Base-by-base conservation (phyloP, 2,888 invertebrate species). In the Tenthredo scrophulariae region DNA sequence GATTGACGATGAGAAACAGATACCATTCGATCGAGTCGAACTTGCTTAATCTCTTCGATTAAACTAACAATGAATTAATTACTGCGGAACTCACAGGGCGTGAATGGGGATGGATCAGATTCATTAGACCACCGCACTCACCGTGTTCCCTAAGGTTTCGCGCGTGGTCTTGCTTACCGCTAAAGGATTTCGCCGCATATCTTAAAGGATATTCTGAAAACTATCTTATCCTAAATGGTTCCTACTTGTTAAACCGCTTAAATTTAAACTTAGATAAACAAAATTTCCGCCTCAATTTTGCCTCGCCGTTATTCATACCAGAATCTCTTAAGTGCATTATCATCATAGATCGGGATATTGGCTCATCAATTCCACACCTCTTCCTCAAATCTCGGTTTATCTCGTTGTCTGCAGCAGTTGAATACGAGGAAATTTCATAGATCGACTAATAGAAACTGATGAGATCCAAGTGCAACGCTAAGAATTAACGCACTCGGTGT, bases 21-120 rank as follows among this genome's bases (percentile, higher is more conserved):
- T 46, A 26, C 33, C 10, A 7, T 18, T 54, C 29, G 13, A 4
- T 77, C 50, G 15, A 33, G 29, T 85, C 43, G 33, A 50, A 85
- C 26, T 65, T 70, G 43, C 9, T 85, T 82, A 80, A 85, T 80
- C 82, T 70, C 85, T 22, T 58, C 13, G 22, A 29, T 54, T 62
- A 72, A 58, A 84, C 72, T 75, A 75, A 75, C 84, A 85, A 84
- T 84, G 84, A 85, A 85, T 85, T 77, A 83, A 67, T 75, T 67
- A 75, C 85, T 85, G 84, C 79, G 80, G 62, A 50, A 70, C 62
- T 75, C 79, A 74, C 79, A 50, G 18, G 70, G 43, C 13, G 77
- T 58, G 84, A 82, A 75, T 79, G 46, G 85, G 62, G 79, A 84
- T 26, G 67, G 83, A 83, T 83, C 83, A 70, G 83, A 83, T 83